A percentile compares a stretch with the other conserved stretches of the same genome.
These are phyloP conservation scores for Argynnis bischoffii DNA, from an alignment of 2,888 invertebrate species.

Conservation along the genomic window DNA sequence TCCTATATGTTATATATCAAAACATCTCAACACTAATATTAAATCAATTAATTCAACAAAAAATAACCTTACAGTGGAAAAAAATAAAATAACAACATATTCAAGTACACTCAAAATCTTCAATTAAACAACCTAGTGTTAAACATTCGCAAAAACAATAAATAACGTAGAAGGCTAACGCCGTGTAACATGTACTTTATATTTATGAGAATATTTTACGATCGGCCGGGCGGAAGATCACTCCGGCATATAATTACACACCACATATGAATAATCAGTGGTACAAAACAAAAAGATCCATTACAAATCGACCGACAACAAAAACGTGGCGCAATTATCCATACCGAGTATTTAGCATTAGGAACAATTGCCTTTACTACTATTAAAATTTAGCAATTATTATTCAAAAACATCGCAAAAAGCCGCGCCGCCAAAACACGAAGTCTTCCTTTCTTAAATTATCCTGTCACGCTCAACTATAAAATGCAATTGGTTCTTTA, in stretches of 20 bases:
- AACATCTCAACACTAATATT: too few species aligned
- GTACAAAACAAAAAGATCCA: slow-evolving; percentile 47
- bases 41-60: too few species aligned
- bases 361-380: slow-evolving; percentile 65
- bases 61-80: neutral
- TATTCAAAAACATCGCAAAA: slow-evolving; percentile 53
- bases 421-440: slow-evolving; percentile 52
- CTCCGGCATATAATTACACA: slow-evolving; percentile 40
- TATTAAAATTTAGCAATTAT: slow-evolving; percentile 61
- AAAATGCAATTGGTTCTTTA: slow-evolving; percentile 78
- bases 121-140: slow-evolving; percentile 5
- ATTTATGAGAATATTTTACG: slow-evolving; percentile 31
- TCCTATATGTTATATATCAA: too few species aligned
- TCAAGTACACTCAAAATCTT: neutral
- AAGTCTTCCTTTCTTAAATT: slow-evolving; percentile 76
- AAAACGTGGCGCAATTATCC: slow-evolving; percentile 61
- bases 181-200: slow-evolving; percentile 25
- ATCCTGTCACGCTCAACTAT: slow-evolving; percentile 81
- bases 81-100: neutral
- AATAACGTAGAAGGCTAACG: slow-evolving; percentile 7
- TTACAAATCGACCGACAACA: slow-evolving; percentile 46
- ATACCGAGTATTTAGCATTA: slow-evolving; percentile 53
- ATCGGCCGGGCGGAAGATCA: slow-evolving; percentile 37
- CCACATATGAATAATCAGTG: slow-evolving; percentile 37
- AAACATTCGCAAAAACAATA: slow-evolving; percentile 15